Conservation (phyloP, 2,888 invertebrate species). For the Dasypogon diadema region DNA sequence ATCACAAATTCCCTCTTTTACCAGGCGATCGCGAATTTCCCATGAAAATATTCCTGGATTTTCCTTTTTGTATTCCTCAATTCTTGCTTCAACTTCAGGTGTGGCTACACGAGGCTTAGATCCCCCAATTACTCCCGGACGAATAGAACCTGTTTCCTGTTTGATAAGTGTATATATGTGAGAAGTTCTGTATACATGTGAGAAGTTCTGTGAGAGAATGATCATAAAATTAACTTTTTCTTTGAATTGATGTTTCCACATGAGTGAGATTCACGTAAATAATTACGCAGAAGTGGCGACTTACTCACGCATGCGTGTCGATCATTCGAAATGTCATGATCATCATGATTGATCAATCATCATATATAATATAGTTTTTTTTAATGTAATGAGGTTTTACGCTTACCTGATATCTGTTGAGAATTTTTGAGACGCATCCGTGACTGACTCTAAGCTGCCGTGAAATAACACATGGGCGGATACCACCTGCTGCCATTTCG, state of each 20-base stretch:
- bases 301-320: constrained; percentile 4
- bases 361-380: not conserved
- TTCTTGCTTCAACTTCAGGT: constrained; percentile 90
- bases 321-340: constrained; percentile 35
- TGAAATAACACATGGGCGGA: constrained; percentile 95
- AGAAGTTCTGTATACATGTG: not conserved
- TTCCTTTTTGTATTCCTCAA: constrained; percentile 90
- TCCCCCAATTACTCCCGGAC: constrained; percentile 94
- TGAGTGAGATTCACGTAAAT: constrained; percentile 25
- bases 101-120: constrained; percentile 94
- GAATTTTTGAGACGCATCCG: constrained; percentile 97
- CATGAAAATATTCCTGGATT: constrained; percentile 96
- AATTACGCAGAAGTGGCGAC: not conserved
- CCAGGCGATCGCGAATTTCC: constrained; percentile 93
- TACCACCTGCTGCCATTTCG: constrained; percentile 94
- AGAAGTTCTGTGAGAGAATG: not conserved
- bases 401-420: constrained; percentile 86
- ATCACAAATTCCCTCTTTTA: constrained; percentile 78
- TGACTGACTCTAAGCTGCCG: constrained; percentile 94
- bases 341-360: constrained; percentile 44
- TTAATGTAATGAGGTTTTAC: not conserved
- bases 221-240: not conserved
- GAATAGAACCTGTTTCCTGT: constrained; percentile 93
- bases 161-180: not conserved
- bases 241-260: constrained; percentile 30